Evolutionary conservation across 1,140 invertebrate species (phyloP).

Genomic region (Heliconius hewitsoni): DNA sequence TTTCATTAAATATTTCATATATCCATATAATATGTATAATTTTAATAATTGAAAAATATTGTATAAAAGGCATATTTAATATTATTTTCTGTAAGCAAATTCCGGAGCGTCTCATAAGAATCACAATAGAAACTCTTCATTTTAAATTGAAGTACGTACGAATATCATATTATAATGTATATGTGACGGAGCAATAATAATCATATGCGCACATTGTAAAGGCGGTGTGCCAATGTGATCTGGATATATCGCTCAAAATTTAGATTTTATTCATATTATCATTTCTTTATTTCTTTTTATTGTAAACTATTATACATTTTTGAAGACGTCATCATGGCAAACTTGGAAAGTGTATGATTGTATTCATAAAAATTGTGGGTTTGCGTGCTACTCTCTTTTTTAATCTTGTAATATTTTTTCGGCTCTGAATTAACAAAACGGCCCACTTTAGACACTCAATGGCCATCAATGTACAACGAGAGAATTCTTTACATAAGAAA

Average conservation of each 20-base stretch:
- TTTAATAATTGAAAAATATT: conserved; percentile 10
- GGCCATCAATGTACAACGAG: too few relatives aligned
- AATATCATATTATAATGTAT: conserved; percentile 40
- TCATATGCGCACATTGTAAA: conserved; percentile 35
- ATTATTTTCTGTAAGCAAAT: conserved; percentile 24
- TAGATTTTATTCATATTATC: background rate
- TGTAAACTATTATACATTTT: too few relatives aligned
- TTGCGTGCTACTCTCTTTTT: too few relatives aligned
- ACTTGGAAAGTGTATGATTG: too few relatives aligned
- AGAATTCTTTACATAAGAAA: too few relatives aligned
- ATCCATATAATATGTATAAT: background rate
- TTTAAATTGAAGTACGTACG: conserved; percentile 35
- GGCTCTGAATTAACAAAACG: too few relatives aligned
- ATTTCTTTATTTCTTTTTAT: background rate
- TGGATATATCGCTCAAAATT: background rate
- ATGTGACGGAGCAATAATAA: conserved; percentile 44
- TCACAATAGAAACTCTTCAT: conserved; percentile 38
- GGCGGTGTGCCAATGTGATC: background rate
- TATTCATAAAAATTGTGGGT: too few relatives aligned
- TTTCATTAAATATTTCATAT: background rate
- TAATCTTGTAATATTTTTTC: too few relatives aligned
- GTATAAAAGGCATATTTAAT: background rate
- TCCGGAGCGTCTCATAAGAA: conserved; percentile 26
- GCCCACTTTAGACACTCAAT: too few relatives aligned
- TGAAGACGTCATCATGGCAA: too few relatives aligned